Conservation (phyloP, 2,888 invertebrate species). For the Apomyelois bistriatella region DNA sequence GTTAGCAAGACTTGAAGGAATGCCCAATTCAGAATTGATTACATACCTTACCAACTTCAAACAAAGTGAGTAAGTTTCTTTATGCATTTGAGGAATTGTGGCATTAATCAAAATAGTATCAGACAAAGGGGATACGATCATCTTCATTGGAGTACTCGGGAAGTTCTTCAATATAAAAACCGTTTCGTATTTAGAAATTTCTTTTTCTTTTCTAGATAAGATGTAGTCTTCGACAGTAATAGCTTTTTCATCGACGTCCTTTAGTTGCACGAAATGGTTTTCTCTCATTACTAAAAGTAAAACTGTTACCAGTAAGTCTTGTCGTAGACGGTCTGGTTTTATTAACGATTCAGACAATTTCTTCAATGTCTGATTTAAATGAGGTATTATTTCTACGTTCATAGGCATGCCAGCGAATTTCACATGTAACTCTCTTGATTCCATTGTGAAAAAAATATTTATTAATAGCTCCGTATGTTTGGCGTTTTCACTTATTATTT, state of each 20-base stretch:
- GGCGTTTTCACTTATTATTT: too few relatives aligned
- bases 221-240: slow-evolving; percentile 32
- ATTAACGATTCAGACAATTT: slow-evolving; percentile 44
- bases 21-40: slow-evolving; percentile 26
- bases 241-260: slow-evolving; percentile 21
- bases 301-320: slow-evolving; percentile 43
- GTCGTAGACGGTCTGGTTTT: slow-evolving; percentile 44
- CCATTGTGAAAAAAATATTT: background rate
- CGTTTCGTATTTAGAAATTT: slow-evolving; percentile 26
- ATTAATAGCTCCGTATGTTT: too few relatives aligned
- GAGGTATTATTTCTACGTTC: slow-evolving; percentile 33
- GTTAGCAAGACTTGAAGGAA: slow-evolving; percentile 30
- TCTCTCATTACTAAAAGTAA: slow-evolving; percentile 44
- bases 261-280: slow-evolving; percentile 39
- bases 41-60: slow-evolving; percentile 29
- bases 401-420: slow-evolving; percentile 26
- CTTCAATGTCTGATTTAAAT: slow-evolving; percentile 35
- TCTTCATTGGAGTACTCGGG: slow-evolving; percentile 29
- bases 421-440: slow-evolving; percentile 29
- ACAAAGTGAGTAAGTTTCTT: slow-evolving; percentile 36
- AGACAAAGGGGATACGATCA: slow-evolving; percentile 30
- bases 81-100: slow-evolving; percentile 27
- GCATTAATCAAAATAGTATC: slow-evolving; percentile 38
- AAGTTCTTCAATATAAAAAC: slow-evolving; percentile 30
- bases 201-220: slow-evolving; percentile 23